Percentiles rank a stretch among this genome's conserved stretches.
These are phyloP conservation scores for Tipula vernalis DNA, from an alignment of 2,888 invertebrate genomes.

Conservation along the genomic window DNA sequence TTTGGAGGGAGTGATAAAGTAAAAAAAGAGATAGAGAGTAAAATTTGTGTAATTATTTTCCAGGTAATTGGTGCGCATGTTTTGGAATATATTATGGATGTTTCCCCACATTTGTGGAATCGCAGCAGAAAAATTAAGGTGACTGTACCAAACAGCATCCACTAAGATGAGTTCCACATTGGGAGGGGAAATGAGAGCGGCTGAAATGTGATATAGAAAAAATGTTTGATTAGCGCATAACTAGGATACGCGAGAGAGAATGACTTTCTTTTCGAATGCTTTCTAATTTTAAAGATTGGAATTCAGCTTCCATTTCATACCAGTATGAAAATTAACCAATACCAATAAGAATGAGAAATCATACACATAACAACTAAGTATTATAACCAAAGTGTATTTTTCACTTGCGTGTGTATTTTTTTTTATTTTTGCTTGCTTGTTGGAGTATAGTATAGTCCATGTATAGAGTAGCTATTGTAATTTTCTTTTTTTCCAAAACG, in stretches of 20 bases:
- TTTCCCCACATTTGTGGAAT: background rate
- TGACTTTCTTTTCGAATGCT: background rate
- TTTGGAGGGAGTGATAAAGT: background rate
- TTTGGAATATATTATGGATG: background rate
- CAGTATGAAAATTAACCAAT: background rate
- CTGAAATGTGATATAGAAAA: background rate
- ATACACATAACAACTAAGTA: background rate
- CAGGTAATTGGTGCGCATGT: background rate
- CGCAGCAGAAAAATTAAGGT: background rate
- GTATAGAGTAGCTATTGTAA: background rate
- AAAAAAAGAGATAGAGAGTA: too few relatives aligned
- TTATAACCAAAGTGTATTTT: background rate
- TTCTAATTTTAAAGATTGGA: background rate
- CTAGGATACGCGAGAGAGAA: background rate
- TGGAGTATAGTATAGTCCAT: background rate
- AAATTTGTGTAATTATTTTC: background rate
- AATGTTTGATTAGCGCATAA: background rate
- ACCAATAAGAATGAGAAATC: background rate
- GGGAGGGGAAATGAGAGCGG: background rate
- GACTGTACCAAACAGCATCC: background rate
- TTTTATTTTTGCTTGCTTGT: background rate
- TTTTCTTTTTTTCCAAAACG: background rate
- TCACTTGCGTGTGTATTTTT: background rate
- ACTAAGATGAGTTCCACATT: background rate
- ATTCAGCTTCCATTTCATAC: background rate